These are phyloP conservation scores for Megathymus violae DNA, from an alignment of 1,140 invertebrate species.

Conservation along the genomic window DNA sequence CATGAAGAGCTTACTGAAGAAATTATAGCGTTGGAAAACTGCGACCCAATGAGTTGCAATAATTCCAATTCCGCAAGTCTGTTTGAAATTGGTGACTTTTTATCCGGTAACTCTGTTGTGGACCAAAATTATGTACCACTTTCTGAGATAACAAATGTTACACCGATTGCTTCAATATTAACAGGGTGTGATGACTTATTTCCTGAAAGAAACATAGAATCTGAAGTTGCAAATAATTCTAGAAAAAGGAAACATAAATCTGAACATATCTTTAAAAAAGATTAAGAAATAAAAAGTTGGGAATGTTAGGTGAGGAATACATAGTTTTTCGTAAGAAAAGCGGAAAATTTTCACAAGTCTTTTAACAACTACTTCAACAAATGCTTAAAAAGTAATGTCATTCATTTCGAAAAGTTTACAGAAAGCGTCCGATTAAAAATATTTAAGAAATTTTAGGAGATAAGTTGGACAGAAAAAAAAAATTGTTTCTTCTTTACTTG, in stretches of 20 bases:
- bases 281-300: slow-evolving; percentile 5
- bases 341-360: slow-evolving; percentile 31
- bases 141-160: no score
- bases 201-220: no score
- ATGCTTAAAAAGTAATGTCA: slow-evolving; percentile 17
- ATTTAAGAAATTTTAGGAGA: slow-evolving; percentile 30
- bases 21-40: no score
- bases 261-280: not conserved
- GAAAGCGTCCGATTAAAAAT: slow-evolving; percentile 24
- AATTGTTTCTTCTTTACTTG: slow-evolving; percentile 17
- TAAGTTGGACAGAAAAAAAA: slow-evolving; percentile 26
- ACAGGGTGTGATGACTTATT: no score
- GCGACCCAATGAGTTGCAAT: no score
- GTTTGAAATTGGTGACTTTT: no score
- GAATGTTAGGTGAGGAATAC: slow-evolving; percentile 29
- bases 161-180: no score
- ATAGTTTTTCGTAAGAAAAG: slow-evolving; percentile 16
- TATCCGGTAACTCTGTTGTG: no score
- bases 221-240: no score
- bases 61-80: no score
- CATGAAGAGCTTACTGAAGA: no score
- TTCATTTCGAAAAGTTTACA: slow-evolving; percentile 30
- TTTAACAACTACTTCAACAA: slow-evolving; percentile 22
- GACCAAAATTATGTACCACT: no score
- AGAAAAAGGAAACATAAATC: slow-evolving; percentile 11